Evolutionary conservation across 2,113 vertebrate species (phyloP).

Genomic region (Burhinus bistriatus): DNA sequence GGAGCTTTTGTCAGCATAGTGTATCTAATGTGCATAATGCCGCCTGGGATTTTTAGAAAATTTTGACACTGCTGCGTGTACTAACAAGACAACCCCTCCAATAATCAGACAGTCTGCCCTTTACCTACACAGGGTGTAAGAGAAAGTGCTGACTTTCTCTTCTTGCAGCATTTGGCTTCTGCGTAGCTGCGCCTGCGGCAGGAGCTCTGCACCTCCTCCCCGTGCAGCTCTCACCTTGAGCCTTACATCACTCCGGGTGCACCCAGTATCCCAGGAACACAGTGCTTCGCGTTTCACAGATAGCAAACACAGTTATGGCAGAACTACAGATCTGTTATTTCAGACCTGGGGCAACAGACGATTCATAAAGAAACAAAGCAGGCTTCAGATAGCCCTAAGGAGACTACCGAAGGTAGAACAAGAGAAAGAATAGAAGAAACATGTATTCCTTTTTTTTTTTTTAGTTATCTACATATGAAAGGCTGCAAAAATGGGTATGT

Average conservation of each 20-base stretch:
- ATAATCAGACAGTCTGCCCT: background rate
- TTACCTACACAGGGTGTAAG: background rate
- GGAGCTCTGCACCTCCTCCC: background rate
- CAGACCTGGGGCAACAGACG: background rate
- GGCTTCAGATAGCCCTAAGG: background rate
- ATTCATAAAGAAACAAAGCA: slow-evolving; percentile 6
- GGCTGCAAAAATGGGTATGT: background rate
- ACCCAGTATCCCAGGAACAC: background rate
- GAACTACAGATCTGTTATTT: background rate
- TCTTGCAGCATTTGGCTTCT: background rate
- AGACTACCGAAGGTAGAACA: background rate
- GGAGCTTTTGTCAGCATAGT: background rate
- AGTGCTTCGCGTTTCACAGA: background rate
- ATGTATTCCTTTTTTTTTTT: background rate
- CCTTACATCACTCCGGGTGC: accelerated
- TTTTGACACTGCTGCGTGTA: accelerated
- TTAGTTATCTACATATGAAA: background rate
- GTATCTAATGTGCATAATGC: background rate
- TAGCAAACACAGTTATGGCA: background rate
- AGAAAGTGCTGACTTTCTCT: background rate
- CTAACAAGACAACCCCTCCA: background rate
- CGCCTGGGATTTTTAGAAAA: background rate
- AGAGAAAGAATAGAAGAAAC: background rate
- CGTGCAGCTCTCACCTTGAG: background rate
- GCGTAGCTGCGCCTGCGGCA: accelerated